Evolutionary conservation across 1,140 invertebrate genomes (phyloP).

Genomic region (Scaptomyza montana): DNA sequence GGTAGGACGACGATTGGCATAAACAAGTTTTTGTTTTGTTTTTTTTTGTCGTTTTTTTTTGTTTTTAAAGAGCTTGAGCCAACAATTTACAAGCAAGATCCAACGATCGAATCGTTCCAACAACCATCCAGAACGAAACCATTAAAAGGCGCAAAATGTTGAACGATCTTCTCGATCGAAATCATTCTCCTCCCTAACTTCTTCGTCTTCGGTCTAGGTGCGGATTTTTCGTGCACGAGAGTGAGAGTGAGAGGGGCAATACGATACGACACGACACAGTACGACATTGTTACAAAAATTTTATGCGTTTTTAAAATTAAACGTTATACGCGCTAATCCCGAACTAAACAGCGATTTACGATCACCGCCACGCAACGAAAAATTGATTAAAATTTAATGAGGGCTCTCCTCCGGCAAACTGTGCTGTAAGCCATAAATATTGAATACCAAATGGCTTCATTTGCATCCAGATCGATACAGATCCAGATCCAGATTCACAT

Average conservation of each 20-base stretch:
- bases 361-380: slow-evolving; percentile 51
- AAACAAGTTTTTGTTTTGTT: slow-evolving; percentile 73
- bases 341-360: slow-evolving; percentile 79
- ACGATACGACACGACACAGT: too few species aligned
- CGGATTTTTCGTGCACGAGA: neutral
- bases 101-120: slow-evolving; percentile 10
- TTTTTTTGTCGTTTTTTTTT: too few species aligned
- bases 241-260: too few species aligned
- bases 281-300: slow-evolving; percentile 77
- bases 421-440: slow-evolving; percentile 72
- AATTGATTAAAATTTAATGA: slow-evolving; percentile 79
- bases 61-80: too few species aligned
- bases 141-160: slow-evolving; percentile 72
- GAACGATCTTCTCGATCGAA: slow-evolving; percentile 35
- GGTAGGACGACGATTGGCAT: slow-evolving; percentile 3
- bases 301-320: slow-evolving; percentile 83
- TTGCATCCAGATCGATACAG: slow-evolving; percentile 56
- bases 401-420: slow-evolving; percentile 38
- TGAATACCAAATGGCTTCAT: slow-evolving; percentile 69
- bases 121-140: neutral
- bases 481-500: slow-evolving; percentile 28
- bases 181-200: too few species aligned
- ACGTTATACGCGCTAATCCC: slow-evolving; percentile 80
- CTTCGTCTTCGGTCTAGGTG: slow-evolving; percentile 1
- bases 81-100: too few species aligned